A percentile compares a stretch with the other conserved stretches of the same genome.
Conservation (phyloP, 2,113 vertebrate species). For the Serilophus lunatus region DNA sequence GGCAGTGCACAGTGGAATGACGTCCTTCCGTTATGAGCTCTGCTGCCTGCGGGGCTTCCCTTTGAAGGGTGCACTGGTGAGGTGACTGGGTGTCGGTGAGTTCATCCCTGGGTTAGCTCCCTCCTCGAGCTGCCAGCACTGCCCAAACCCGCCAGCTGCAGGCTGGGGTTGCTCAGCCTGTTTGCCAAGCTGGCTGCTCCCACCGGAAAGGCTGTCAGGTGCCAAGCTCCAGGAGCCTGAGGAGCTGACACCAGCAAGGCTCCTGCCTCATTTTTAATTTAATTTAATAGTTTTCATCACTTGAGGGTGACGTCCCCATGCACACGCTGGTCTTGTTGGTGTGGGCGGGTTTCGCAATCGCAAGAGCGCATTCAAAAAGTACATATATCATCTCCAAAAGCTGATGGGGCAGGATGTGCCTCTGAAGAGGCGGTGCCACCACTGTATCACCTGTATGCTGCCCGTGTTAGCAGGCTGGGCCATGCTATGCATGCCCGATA, state of each 20-base stretch:
- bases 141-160: accelerated
- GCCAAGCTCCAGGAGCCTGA: neutral
- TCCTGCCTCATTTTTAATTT: neutral
- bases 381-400: neutral
- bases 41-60: neutral
- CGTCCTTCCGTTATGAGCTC: neutral
- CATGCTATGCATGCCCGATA: accelerated
- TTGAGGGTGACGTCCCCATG: neutral
- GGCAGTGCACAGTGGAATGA: accelerated
- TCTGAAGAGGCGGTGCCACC: neutral
- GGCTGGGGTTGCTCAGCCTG: neutral
- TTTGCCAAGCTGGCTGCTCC: neutral
- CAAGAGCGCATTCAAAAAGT: neutral
- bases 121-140: neutral
- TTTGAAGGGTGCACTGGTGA: constrained; percentile 3
- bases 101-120: constrained; percentile 27
- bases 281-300: neutral
- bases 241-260: constrained; percentile 2
- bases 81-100: constrained; percentile 13
- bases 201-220: neutral
- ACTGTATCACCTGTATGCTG: accelerated
- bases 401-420: neutral
- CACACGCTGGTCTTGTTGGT: neutral
- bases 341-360: accelerated
- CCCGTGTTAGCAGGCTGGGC: neutral